Evolutionary conservation across 1,140 invertebrate species (phyloP), one percentile per base, ranked within the genome.

Genomic region (Anthonomus grandis): DNA sequence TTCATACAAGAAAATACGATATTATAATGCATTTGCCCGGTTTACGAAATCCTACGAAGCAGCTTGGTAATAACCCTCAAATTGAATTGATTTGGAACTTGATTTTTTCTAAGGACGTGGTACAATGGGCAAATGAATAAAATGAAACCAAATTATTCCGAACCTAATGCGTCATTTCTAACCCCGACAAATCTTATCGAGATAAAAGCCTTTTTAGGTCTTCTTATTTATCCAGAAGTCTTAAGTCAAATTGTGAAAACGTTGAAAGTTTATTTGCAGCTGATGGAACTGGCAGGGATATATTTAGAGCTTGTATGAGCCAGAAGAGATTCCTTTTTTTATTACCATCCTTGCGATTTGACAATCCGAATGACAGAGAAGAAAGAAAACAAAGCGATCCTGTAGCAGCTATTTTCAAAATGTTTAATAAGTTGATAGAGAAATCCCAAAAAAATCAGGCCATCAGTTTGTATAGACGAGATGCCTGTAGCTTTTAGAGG

Each of bases 271-370:
- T 51, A 15, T 52, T 59, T 37, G 45, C 44, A 6, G 50, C 50
- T 36, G 58, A 60, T 54, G 58, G 51, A 18, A 48, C 58, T n/a
- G 58, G 58, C 18, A 27, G 44, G 23, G 51, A 60, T n/a, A 55
- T 50, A 44, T 60, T 60, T 41, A 31, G 58, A 21, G 36, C 36
- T n/a, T 22, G 18, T 24, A 39, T 59, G 46, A 38, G 27, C 8
- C 21, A 39, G 12, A 25, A 47, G 10, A 12, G 53, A 19, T 46
- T 55, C 34, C 2, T 24, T 4, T 2, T 22, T 36, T n/a, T 47
- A 46, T 36, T 47, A 22, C 9, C 13, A 5, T 15, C 25, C 18
- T 17, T 55, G 9, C 18, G 41, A 22, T 55, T 46, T 46, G 41
- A 55, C 38, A 19, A 47, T 37, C n/a, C 41, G 13, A 10, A 34